These are phyloP conservation scores for Agelas oroides DNA, from an alignment of 37 sponge, comb jelly and placozoan genomes.

Conservation along the genomic window DNA sequence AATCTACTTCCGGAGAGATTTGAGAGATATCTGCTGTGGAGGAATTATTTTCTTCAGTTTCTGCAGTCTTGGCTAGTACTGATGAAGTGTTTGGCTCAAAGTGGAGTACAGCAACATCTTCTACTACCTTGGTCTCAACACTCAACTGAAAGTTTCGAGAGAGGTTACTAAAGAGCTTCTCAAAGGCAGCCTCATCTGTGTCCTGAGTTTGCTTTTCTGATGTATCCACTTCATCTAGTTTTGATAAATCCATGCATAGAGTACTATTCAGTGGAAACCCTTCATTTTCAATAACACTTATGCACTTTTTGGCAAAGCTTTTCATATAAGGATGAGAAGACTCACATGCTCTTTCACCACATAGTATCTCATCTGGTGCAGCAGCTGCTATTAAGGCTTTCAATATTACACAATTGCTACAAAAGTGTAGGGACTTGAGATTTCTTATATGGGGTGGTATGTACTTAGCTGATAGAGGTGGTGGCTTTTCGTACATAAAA, in stretches of 20 bases:
- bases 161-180: background rate
- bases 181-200: background rate
- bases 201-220: background rate
- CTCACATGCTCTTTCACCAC: conserved; percentile 15
- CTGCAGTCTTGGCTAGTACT: background rate
- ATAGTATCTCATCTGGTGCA: conserved; percentile 1
- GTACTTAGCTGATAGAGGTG: background rate
- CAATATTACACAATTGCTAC: background rate
- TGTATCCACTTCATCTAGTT: background rate
- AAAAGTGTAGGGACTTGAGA: background rate
- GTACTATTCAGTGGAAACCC: background rate
- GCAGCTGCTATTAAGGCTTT: conserved; percentile 27
- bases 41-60: background rate
- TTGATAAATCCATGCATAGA: background rate
- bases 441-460: background rate
- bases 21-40: background rate
- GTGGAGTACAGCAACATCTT: background rate
- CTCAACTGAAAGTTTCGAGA: background rate
- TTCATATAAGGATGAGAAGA: background rate
- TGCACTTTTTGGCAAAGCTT: background rate
- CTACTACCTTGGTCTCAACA: background rate
- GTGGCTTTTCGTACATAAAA: no score
- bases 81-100: background rate
- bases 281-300: background rate
- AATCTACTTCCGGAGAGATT: background rate